Conservation (phyloP, 2,797 vertebrate genomes). For the Brotula barbata region DNA sequence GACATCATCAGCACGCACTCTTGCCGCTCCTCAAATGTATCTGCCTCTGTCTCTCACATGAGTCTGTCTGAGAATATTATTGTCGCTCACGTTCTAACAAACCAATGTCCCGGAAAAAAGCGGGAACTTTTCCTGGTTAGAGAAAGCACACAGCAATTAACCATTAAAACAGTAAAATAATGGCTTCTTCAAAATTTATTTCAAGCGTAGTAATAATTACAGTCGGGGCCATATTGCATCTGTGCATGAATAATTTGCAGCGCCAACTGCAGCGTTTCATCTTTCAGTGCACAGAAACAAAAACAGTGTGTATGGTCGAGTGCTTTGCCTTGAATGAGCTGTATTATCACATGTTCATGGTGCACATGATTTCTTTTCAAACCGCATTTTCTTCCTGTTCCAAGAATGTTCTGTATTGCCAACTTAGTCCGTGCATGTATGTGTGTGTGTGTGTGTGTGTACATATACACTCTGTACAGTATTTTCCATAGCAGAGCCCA, state of each 20-base stretch:
- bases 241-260: neutral
- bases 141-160: slow-evolving; percentile 12
- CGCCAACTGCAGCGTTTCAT: neutral
- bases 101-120: too few relatives aligned
- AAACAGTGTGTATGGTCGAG: neutral
- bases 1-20: too few relatives aligned
- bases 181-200: neutral
- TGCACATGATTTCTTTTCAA: slow-evolving; percentile 41
- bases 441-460: slow-evolving; percentile 3
- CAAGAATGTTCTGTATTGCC: slow-evolving; percentile 16
- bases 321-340: slow-evolving; percentile 14
- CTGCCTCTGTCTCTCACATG: too few relatives aligned
- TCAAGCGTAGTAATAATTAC: slow-evolving; percentile 5
- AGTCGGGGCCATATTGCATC: neutral
- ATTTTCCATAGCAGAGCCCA: slow-evolving; percentile 70
- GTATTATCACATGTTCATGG: slow-evolving; percentile 19
- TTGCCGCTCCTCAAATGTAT: too few relatives aligned
- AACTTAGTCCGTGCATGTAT: slow-evolving; percentile 11
- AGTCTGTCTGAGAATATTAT: too few relatives aligned
- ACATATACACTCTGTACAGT: slow-evolving; percentile 32
- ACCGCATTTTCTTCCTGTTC: slow-evolving; percentile 26
- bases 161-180: slow-evolving; percentile 1
- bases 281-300: slow-evolving; percentile 9
- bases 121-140: too few relatives aligned
- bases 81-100: too few relatives aligned